These are phyloP conservation scores for Lepidochitona cinerea DNA, from an alignment of 2,888 invertebrate genomes.

Conservation along the genomic window DNA sequence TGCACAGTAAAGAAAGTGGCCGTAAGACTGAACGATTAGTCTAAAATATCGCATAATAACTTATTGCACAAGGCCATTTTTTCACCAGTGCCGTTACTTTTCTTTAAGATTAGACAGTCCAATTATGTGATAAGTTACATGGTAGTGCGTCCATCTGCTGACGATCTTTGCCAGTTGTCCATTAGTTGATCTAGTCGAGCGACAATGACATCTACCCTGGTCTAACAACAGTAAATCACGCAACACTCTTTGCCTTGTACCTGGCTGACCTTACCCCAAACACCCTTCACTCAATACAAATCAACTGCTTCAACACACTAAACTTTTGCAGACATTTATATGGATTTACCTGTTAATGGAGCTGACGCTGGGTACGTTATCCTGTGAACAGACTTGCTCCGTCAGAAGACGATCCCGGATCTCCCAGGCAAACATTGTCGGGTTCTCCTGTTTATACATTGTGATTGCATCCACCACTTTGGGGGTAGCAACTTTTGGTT, in stretches of 20 bases:
- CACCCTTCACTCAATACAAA: background rate
- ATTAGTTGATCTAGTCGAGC: background rate
- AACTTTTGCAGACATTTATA: background rate
- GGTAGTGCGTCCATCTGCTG: background rate
- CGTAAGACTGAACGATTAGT: background rate
- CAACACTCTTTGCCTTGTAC: background rate
- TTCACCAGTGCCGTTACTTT: background rate
- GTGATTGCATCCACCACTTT: constrained; percentile 98
- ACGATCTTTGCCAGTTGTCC: background rate
- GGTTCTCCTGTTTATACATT: constrained; percentile 98
- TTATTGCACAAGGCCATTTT: background rate
- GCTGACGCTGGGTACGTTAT: constrained; percentile 97
- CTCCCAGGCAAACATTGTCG: constrained; percentile 99
- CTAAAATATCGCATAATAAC: background rate
- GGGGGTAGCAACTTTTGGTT: constrained; percentile 98
- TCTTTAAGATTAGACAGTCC: background rate
- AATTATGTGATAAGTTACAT: background rate
- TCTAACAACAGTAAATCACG: background rate
- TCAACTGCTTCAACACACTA: background rate
- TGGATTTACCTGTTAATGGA: constrained; percentile 89
- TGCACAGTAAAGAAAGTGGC: background rate
- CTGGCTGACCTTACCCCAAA: background rate
- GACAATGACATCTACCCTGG: background rate
- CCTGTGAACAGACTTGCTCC: constrained; percentile 96
- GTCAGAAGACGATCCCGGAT: constrained; percentile 94